These are phyloP conservation scores for Dasysyrphus tricinctus DNA, from an alignment of 2,888 invertebrate species.

Conservation along the genomic window DNA sequence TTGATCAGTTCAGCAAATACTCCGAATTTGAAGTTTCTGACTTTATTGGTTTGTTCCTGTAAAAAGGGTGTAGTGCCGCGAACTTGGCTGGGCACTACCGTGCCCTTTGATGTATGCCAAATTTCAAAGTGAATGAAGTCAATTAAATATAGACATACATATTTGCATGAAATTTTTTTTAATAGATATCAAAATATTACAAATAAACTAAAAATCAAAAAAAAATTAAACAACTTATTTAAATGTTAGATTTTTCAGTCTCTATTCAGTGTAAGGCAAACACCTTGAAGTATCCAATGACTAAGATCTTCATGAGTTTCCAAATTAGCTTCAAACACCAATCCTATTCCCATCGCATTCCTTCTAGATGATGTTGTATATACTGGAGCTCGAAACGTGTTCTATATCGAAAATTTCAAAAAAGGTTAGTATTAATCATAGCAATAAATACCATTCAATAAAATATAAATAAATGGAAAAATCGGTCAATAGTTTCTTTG, in stretches of 20 bases:
- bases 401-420: slow-evolving; percentile 84
- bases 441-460: no score
- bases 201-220: neutral
- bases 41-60: no score
- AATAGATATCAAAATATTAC: neutral
- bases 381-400: slow-evolving; percentile 94
- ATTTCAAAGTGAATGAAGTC: neutral
- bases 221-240: neutral
- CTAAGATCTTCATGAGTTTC: slow-evolving; percentile 92
- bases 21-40: no score
- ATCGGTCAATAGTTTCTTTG: no score
- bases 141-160: neutral
- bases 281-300: slow-evolving; percentile 96
- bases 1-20: no score
- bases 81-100: no score
- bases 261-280: slow-evolving; percentile 93
- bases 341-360: slow-evolving; percentile 95
- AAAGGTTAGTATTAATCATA: neutral
- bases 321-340: slow-evolving; percentile 95
- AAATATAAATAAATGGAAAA: no score
- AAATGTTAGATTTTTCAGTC: slow-evolving; percentile 83
- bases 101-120: no score
- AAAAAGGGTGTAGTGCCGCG: no score
- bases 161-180: neutral
- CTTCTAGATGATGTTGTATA: slow-evolving; percentile 94